Evolutionary conservation across 2,113 vertebrate genomes (phyloP).

Genomic region (Pomatorhinus ruficollis): DNA sequence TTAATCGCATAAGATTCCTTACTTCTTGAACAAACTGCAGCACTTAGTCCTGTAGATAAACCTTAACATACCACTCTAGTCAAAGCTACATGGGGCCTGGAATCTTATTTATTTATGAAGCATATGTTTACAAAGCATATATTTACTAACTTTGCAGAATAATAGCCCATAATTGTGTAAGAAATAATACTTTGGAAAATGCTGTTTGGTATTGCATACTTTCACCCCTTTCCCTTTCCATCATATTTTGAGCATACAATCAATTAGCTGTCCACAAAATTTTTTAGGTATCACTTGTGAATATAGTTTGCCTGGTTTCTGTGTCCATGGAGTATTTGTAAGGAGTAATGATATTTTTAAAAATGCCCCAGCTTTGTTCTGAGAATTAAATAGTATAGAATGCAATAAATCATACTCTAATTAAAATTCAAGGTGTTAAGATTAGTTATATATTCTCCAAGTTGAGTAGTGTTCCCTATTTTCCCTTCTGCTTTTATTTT

Average conservation of each 20-base stretch:
- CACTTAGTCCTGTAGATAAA: not conserved
- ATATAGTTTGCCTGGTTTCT: not conserved
- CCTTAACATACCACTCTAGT: not conserved
- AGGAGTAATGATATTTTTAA: not conserved
- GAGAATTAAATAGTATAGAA: not conserved
- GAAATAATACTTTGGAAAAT: not conserved
- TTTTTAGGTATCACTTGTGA: not conserved
- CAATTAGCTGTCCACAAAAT: not conserved
- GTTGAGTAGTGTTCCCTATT: not conserved
- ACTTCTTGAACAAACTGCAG: not conserved
- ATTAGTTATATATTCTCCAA: not conserved
- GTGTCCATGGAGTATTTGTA: not conserved
- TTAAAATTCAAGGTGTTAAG: not conserved
- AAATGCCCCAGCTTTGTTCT: not conserved
- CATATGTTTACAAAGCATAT: not conserved
- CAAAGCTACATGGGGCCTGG: not conserved
- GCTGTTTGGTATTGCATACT: not conserved
- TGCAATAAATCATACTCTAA: not conserved
- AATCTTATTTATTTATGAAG: not conserved
- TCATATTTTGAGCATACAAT: not conserved
- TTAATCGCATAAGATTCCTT: not conserved
- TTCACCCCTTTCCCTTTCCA: not conserved
- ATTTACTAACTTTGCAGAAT: not conserved
- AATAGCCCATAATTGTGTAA: not conserved
- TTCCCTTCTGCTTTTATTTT: not conserved